Evolutionary conservation across 2,888 invertebrate species (phyloP).

Genomic region (Drosophila tanythrix): DNA sequence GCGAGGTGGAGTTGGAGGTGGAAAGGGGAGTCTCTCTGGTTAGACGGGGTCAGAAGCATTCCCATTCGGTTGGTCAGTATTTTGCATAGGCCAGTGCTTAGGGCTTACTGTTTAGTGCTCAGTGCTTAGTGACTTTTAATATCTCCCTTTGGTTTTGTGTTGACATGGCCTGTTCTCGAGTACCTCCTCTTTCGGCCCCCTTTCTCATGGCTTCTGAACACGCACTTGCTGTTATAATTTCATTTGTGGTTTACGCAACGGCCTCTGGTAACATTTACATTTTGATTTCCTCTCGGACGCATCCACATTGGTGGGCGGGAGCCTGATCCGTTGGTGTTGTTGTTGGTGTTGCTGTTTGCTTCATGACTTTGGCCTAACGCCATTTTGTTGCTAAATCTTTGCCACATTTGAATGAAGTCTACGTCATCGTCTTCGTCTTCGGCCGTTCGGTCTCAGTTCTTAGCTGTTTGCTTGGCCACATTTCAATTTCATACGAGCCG

Average conservation of each 20-base stretch:
- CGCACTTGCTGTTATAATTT: constrained; percentile 68
- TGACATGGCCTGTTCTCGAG: constrained; percentile 29
- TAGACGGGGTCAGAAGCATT: background rate
- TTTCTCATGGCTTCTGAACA: constrained; percentile 7
- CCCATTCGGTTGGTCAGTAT: constrained; percentile 20
- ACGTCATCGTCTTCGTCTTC: background rate
- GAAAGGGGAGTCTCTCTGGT: background rate
- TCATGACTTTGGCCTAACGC: constrained; percentile 61
- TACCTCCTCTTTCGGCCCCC: background rate
- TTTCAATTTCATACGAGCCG: constrained; percentile 52
- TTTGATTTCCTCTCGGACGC: constrained; percentile 73
- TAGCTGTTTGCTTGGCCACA: constrained; percentile 30
- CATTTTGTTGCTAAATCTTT: constrained; percentile 39
- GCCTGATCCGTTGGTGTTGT: constrained; percentile 3
- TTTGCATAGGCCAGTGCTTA: constrained; percentile 24
- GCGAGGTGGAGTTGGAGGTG: background rate
- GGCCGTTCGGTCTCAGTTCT: constrained; percentile 18
- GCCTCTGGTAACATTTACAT: constrained; percentile 71
- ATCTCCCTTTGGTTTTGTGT: constrained; percentile 41
- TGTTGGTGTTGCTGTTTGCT: constrained; percentile 13
- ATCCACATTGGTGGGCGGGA: constrained; percentile 24
- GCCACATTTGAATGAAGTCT: constrained; percentile 54
- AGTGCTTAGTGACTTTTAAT: constrained; percentile 40
- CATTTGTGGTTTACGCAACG: constrained; percentile 62
- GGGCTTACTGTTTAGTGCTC: background rate